Evolutionary conservation across 2,113 vertebrate genomes (phyloP).

Genomic region (Psittacus erithacus): DNA sequence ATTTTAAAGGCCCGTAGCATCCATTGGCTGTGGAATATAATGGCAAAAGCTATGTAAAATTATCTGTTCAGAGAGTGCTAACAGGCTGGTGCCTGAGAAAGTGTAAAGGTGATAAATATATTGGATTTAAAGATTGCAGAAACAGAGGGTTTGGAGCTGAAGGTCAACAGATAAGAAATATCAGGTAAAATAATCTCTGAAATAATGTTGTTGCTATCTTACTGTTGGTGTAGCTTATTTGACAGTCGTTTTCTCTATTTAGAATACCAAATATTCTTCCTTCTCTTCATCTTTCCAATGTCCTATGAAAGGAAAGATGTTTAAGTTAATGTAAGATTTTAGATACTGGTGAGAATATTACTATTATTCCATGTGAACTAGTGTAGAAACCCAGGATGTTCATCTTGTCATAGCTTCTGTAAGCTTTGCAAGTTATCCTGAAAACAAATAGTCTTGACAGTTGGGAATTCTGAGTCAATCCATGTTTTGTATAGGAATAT

Average conservation of each 20-base stretch:
- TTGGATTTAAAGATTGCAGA: neutral
- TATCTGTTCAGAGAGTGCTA: neutral
- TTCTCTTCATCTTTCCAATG: neutral
- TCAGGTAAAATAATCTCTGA: neutral
- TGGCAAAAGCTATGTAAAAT: neutral
- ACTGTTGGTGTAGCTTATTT: neutral
- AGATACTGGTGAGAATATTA: rapidly evolving
- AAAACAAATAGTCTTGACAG: neutral
- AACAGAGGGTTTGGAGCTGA: neutral
- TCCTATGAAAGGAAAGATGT: neutral
- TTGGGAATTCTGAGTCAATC: neutral
- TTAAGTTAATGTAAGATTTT: neutral
- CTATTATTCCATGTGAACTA: neutral
- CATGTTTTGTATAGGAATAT: neutral
- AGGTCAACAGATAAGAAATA: neutral
- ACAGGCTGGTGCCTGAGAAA: neutral
- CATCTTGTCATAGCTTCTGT: neutral
- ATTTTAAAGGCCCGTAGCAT: neutral
- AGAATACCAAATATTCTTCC: neutral
- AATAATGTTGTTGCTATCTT: rapidly evolving
- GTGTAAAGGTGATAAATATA: neutral
- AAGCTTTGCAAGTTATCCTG: neutral
- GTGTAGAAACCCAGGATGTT: neutral
- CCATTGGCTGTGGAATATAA: neutral
- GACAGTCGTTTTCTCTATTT: neutral